phyloP scores from a whole-genome alignment of 2,888 invertebrate species.

The Callosobruchus maculatus region DNA sequence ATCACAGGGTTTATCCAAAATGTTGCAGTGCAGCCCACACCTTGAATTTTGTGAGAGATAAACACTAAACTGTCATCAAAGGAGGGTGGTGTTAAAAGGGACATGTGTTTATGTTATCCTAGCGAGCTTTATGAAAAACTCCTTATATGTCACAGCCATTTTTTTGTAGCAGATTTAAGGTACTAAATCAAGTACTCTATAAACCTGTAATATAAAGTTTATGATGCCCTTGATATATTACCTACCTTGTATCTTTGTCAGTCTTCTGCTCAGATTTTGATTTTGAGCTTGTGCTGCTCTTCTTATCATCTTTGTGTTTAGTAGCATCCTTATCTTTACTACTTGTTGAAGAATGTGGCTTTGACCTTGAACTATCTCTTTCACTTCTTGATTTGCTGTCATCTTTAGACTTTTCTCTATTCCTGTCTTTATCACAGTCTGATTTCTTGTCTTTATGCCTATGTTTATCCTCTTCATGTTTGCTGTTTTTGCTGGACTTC shows the following conservation, averaged over 20 bases:
- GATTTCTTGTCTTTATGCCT: slow-evolving; percentile 3
- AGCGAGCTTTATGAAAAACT: no score
- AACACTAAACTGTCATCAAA: no score
- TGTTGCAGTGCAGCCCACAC: no score
- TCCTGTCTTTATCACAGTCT: slow-evolving; percentile 4
- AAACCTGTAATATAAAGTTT: no score
- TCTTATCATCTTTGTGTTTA: slow-evolving; percentile 8
- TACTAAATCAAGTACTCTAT: no score
- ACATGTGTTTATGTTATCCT: no score
- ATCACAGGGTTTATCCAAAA: no score
- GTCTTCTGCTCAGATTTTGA: slow-evolving; percentile 2
- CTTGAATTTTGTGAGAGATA: no score
- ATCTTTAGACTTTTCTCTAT: slow-evolving; percentile 1
- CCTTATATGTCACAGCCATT: no score
- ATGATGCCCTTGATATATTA: no score
- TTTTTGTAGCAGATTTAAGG: no score
- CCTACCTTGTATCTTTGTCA: not conserved
- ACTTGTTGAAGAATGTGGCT: not conserved
- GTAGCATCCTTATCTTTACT: slow-evolving; percentile 2
- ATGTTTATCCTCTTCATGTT: slow-evolving; percentile 6
- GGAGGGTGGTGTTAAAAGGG: no score
- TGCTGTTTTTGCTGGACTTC: slow-evolving; percentile 3
- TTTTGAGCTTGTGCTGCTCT: slow-evolving; percentile 8
- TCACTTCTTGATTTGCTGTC: not conserved
- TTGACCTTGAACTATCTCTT: not conserved